phyloP scores from a whole-genome alignment of 2,888 invertebrate species.

The Adelphocoris suturalis region DNA sequence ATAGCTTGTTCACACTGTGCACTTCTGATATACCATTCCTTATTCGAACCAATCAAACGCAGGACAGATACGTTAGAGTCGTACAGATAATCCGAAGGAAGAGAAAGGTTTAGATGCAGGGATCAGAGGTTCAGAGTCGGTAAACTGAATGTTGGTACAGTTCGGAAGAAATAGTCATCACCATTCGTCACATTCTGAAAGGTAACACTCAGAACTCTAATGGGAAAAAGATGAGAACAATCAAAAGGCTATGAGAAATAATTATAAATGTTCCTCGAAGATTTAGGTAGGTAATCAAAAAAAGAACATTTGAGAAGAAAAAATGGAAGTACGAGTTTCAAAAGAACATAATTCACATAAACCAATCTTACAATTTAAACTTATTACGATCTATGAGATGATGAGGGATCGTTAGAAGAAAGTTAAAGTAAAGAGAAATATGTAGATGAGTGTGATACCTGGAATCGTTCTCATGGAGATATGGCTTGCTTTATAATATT shows the following conservation, averaged over 20 bases:
- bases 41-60: not conserved
- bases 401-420: not conserved
- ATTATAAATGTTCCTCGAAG: not conserved
- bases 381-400: not conserved
- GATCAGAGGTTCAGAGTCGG: not conserved
- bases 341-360: not conserved
- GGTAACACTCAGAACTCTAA: not conserved
- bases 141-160: not conserved
- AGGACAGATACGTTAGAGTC: not conserved
- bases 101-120: not conserved
- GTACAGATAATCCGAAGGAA: conserved; percentile 9
- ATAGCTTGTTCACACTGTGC: not conserved
- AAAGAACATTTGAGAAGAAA: not conserved
- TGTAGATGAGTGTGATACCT: not conserved
- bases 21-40: not conserved
- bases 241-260: not conserved
- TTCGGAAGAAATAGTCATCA: conserved; percentile 14
- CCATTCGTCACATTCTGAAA: conserved; percentile 33
- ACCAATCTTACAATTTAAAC: too few species aligned
- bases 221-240: not conserved
- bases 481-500: too few species aligned
- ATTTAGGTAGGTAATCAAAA: not conserved
- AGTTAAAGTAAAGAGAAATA: not conserved
- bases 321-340: not conserved
- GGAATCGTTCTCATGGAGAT: too few species aligned